Percentiles rank a stretch among this genome's conserved stretches.
These are phyloP conservation scores for Larimichthys crocea DNA, from an alignment of 2,113 vertebrate species.

Conservation along the genomic window DNA sequence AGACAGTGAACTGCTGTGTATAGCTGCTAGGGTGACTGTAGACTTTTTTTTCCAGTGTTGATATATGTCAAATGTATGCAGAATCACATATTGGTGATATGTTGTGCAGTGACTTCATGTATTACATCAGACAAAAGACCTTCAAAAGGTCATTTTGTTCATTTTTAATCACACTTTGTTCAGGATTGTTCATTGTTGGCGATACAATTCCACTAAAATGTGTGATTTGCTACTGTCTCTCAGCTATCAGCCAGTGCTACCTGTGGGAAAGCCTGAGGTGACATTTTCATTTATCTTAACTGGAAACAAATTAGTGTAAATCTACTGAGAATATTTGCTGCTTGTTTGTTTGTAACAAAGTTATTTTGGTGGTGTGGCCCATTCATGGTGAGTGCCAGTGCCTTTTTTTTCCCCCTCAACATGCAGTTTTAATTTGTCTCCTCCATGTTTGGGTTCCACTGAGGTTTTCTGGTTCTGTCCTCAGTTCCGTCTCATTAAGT, in stretches of 20 bases:
- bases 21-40: too few relatives aligned
- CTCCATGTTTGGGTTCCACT: constrained; percentile 63
- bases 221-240: too few relatives aligned
- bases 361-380: background rate
- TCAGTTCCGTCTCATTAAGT: constrained; percentile 77
- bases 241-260: too few relatives aligned
- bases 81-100: background rate
- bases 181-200: background rate
- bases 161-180: background rate
- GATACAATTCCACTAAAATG: too few relatives aligned
- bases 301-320: background rate
- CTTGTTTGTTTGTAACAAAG: background rate
- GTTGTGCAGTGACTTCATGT: background rate
- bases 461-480: constrained; percentile 76
- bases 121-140: background rate
- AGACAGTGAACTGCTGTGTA: too few relatives aligned
- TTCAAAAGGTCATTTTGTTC: background rate
- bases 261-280: too few relatives aligned
- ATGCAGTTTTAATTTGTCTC: constrained; percentile 71
- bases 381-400: background rate
- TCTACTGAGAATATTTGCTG: background rate
- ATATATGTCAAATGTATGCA: background rate
- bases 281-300: background rate
- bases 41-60: too few relatives aligned
- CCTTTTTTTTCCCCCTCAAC: constrained; percentile 30